Base-by-base conservation (phyloP, 2,888 invertebrate genomes). In the Linnaemya tessellans region DNA sequence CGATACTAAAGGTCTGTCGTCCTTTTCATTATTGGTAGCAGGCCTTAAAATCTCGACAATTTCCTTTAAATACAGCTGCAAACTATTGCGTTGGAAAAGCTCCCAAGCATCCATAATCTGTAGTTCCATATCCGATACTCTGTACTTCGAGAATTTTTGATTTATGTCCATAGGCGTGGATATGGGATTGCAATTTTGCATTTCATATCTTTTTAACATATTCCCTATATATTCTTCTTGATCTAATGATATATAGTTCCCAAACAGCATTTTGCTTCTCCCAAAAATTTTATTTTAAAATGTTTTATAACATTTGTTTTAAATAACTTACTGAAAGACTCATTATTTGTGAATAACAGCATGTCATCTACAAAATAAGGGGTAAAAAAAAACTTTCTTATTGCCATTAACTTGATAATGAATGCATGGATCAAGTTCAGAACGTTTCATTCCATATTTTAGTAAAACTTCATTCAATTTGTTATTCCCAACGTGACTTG, bases 401-500 rank as follows among this genome's bases (percentile, higher is more conserved):
- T 68, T 38, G n/a, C 62, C 46, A 4, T 60, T 2, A 56, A 58
- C 30, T 9, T 11, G 35, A 46, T 30, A 43, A 67, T 67, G 38
- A 30, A 58, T 58, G 43, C 67, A 56, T 1, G 56, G 43, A 60
- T 58, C 56, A 18, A 68, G 10, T 46, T 60, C 25, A 41, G 54
- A 43, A 22, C 41, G 75, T 43, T 56, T 71, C 70, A 58, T 22
- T 41, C 84, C 74, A 80, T 70, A 38, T 13, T 38, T 35, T 79
- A 51, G 56, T 3, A 86, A 49, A n/a, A 58, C 60, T 35, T 77
- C 18, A 60, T 87, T 82, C 13, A 88, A 78, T 73, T 51, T 83
- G 0, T 51, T 67, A 46, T 88, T 87, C 87, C 87, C 87, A 15
- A 58, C 83, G 86, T n/a, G n/a, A n/a, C n/a, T n/a, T 51, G 86